Evolutionary conservation across 2,113 vertebrate genomes (phyloP).

Genomic region (Indri indri): DNA sequence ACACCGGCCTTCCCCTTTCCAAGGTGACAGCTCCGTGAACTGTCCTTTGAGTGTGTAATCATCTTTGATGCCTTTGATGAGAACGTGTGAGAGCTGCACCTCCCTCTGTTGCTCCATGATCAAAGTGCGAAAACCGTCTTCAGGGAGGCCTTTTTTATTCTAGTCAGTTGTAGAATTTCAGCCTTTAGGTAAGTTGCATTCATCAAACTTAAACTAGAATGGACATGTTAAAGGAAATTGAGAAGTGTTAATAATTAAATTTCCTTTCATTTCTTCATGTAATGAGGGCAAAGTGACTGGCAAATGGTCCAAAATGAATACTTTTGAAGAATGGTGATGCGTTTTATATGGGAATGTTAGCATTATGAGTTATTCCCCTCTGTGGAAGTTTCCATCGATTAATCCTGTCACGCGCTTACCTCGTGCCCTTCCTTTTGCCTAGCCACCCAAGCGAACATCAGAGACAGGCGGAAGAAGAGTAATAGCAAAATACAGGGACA

Average conservation of each 20-base stretch:
- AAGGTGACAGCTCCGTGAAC: accelerated
- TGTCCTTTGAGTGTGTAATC: neutral
- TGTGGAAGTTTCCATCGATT: neutral
- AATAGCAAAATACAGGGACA: accelerated
- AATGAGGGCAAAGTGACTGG: neutral
- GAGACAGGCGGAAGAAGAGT: neutral
- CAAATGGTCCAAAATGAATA: neutral
- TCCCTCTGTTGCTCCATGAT: neutral
- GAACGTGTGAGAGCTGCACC: neutral
- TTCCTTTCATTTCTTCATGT: neutral
- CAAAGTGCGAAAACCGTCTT: neutral
- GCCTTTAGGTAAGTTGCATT: neutral
- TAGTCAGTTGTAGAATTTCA: neutral
- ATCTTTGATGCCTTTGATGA: neutral
- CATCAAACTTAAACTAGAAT: neutral
- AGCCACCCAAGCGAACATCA: neutral
- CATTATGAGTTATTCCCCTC: neutral
- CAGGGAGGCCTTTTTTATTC: neutral
- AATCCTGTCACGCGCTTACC: neutral
- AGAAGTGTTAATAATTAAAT: neutral
- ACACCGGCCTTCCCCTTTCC: neutral
- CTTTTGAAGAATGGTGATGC: neutral
- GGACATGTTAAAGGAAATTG: neutral
- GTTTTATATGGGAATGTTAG: neutral
- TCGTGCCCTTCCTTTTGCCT: neutral